Percentiles rank a stretch among this genome's conserved stretches.
phyloP scores from a whole-genome alignment of 2,113 vertebrate species.

The Regulus satrapa region DNA sequence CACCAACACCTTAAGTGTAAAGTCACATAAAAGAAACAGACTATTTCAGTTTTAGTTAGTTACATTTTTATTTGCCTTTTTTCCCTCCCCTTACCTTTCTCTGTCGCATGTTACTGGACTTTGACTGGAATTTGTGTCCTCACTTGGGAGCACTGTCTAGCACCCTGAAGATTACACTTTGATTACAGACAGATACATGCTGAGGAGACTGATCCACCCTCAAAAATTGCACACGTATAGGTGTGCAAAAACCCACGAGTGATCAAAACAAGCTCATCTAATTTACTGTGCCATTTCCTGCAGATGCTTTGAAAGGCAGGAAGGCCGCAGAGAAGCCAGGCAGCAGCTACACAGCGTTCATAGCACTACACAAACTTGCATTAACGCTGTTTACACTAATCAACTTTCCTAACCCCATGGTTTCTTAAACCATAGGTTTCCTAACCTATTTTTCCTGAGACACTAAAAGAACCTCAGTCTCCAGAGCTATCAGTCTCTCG shows the following conservation, averaged over 20 bases:
- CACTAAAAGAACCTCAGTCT: not conserved
- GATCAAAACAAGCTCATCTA: not conserved
- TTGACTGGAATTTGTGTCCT: not conserved
- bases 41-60: not conserved
- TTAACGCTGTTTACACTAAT: not conserved
- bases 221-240: not conserved
- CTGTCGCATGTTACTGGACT: fast-evolving
- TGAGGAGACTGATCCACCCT: not conserved
- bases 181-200: not conserved
- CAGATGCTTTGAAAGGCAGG: not conserved
- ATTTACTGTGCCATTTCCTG: not conserved
- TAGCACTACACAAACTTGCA: not conserved
- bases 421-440: too few relatives aligned
- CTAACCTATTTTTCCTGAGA: not conserved
- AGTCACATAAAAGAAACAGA: not conserved
- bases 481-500: not conserved
- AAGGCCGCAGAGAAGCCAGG: not conserved
- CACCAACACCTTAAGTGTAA: not conserved
- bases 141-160: not conserved
- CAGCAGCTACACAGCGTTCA: not conserved
- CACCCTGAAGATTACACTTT: not conserved
- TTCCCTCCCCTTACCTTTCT: not conserved
- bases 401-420: not conserved
- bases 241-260: not conserved
- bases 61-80: fast-evolving